Conservation (phyloP, 2,797 vertebrate species). For the Leontocebus nigricollis region DNA sequence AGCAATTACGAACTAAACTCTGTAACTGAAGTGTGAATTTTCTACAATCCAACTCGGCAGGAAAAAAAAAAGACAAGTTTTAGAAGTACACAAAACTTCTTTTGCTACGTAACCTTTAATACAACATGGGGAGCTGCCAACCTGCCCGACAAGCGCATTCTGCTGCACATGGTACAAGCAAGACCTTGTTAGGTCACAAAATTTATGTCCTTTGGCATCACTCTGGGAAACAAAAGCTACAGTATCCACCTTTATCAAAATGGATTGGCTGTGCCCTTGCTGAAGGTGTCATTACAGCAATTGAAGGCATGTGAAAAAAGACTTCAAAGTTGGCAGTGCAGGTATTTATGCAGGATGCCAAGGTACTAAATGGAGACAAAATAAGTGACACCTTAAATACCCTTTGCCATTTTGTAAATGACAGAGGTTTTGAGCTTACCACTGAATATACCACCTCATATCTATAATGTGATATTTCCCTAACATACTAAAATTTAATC, state of each 20-base stretch:
- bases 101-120: not conserved
- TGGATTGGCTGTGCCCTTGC: not conserved
- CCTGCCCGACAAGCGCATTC: not conserved
- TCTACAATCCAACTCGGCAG: not conserved
- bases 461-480: not conserved
- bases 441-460: not conserved
- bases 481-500: not conserved
- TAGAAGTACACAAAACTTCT: not conserved
- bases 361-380: not conserved
- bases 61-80: not conserved
- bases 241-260: slow-evolving; percentile 46
- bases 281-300: not conserved
- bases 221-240: not conserved
- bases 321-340: not conserved
- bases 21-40: not conserved
- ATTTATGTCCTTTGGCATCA: slow-evolving; percentile 45
- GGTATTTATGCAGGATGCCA: not conserved
- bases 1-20: not conserved
- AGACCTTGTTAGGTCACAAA: slow-evolving; percentile 31
- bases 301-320: not conserved
- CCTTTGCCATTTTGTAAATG: not conserved
- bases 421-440: not conserved
- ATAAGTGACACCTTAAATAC: not conserved
- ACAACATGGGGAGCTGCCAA: not conserved
- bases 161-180: not conserved